Conservation (phyloP, 2,888 invertebrate genomes). For the Noctua pronuba region DNA sequence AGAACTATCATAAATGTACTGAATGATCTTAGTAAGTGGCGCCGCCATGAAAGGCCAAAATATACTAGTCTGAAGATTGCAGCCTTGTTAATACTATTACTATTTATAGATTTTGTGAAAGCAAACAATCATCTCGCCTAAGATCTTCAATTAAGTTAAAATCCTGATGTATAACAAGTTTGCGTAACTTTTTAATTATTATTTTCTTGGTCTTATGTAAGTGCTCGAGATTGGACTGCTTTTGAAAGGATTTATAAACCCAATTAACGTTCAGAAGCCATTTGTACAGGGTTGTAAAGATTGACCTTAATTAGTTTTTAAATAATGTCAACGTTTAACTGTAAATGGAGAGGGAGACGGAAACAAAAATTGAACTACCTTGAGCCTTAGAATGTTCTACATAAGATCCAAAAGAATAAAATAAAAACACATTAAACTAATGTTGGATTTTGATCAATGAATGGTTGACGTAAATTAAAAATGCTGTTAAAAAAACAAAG, state of each 20-base stretch:
- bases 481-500: neutral
- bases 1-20: neutral
- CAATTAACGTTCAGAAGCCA: slow-evolving; percentile 40
- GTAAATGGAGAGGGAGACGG: slow-evolving; percentile 11
- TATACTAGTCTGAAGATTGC: neutral
- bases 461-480: too few relatives aligned
- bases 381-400: neutral
- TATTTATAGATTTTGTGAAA: slow-evolving; percentile 65
- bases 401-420: neutral
- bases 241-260: slow-evolving; percentile 53
- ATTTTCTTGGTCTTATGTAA: slow-evolving; percentile 56
- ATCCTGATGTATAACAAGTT: slow-evolving; percentile 58
- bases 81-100: slow-evolving; percentile 28
- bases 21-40: neutral
- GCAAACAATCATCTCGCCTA: slow-evolving; percentile 52
- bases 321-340: slow-evolving; percentile 45
- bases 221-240: slow-evolving; percentile 35
- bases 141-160: slow-evolving; percentile 70
- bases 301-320: slow-evolving; percentile 46
- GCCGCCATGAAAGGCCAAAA: neutral
- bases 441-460: too few relatives aligned
- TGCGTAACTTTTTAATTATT: slow-evolving; percentile 69
- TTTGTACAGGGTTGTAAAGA: slow-evolving; percentile 46
- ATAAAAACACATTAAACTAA: too few relatives aligned
- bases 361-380: slow-evolving; percentile 2